Evolutionary conservation across 2,797 vertebrate genomes (phyloP).

Genomic region (Sciaenops ocellatus): DNA sequence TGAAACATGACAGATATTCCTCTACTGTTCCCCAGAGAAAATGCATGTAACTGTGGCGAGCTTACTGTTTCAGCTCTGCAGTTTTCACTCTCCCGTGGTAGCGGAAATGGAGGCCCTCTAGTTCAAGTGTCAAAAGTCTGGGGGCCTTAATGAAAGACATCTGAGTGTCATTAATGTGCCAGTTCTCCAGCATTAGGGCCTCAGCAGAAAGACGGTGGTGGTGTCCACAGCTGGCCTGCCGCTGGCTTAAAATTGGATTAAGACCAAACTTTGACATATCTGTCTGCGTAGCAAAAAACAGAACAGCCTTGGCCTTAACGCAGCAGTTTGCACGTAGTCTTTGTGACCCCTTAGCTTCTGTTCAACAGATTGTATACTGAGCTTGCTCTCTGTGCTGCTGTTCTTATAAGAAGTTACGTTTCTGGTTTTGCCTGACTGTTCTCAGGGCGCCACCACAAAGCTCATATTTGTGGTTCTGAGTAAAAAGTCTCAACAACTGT

Average conservation of each 20-base stretch:
- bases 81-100: slow-evolving; percentile 25
- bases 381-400: neutral
- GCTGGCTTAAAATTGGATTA: slow-evolving; percentile 37
- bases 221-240: slow-evolving; percentile 43
- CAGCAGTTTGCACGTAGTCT: neutral
- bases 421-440: neutral
- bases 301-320: neutral
- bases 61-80: slow-evolving; percentile 37
- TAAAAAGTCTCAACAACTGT: neutral
- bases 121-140: slow-evolving; percentile 69
- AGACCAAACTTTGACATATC: slow-evolving; percentile 30
- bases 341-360: slow-evolving; percentile 28
- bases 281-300: slow-evolving; percentile 24
- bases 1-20: slow-evolving; percentile 51
- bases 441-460: no score
- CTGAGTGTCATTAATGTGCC: slow-evolving; percentile 65
- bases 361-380: neutral
- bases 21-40: slow-evolving; percentile 41
- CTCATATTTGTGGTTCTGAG: neutral
- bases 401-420: neutral
- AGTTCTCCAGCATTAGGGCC: slow-evolving; percentile 29
- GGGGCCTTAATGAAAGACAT: slow-evolving; percentile 70
- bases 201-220: slow-evolving; percentile 21
- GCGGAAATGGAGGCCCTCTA: slow-evolving; percentile 54
- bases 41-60: slow-evolving; percentile 1